These are phyloP conservation scores for Gerris lacustris DNA, from an alignment of 2,888 invertebrate genomes.

Conservation along the genomic window DNA sequence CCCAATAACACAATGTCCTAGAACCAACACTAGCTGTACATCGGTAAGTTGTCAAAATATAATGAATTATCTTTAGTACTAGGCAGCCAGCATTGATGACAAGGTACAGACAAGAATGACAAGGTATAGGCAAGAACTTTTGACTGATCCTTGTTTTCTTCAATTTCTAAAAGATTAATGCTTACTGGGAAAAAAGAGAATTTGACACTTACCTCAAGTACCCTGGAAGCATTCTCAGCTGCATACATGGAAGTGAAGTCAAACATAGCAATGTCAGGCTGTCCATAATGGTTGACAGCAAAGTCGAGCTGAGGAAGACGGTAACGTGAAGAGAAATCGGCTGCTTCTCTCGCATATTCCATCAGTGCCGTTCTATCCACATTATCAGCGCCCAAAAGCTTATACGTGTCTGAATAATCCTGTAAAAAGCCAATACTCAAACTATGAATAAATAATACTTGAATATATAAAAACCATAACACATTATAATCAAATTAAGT, in stretches of 20 bases:
- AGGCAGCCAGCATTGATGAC: no score
- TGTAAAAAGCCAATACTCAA: conserved; percentile 34
- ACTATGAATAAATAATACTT: conserved; percentile 3
- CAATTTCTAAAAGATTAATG: no score
- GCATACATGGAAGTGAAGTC: conserved; percentile 99
- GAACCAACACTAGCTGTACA: no score
- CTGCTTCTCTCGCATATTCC: conserved; percentile 87
- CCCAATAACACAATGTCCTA: no score
- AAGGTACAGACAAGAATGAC: no score
- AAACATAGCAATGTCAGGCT: conserved; percentile 95
- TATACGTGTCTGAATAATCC: conserved; percentile 84
- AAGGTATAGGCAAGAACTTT: no score
- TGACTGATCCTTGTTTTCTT: no score
- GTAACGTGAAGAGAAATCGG: conserved; percentile 81
- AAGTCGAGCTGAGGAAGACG: conserved; percentile 80
- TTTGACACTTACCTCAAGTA: conserved; percentile 45
- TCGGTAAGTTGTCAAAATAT: no score
- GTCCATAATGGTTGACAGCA: conserved; percentile 94
- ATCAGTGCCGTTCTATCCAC: conserved; percentile 80
- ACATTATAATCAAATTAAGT: no score
- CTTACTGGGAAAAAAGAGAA: not conserved
- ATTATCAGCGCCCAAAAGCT: conserved; percentile 73
- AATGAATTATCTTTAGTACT: no score
- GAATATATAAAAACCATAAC: not conserved
- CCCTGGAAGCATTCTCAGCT: conserved; percentile 85